These are phyloP conservation scores for Leucopsar rothschildi DNA, from an alignment of 2,113 vertebrate genomes.

Conservation along the genomic window DNA sequence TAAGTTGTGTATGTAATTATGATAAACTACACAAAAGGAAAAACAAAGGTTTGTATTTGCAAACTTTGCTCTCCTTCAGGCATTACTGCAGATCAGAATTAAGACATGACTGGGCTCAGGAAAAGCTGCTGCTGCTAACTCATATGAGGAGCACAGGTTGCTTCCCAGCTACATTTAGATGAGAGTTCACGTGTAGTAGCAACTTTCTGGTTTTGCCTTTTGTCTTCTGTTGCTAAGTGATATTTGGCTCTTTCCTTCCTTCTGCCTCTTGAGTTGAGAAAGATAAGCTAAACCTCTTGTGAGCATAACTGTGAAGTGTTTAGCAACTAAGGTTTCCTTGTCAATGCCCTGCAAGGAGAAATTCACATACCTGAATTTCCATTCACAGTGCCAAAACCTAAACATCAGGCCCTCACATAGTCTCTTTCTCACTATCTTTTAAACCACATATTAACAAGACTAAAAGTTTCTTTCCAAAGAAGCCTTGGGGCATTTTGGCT, in stretches of 20 bases:
- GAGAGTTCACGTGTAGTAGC: neutral
- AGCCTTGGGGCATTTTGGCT: constrained; percentile 19
- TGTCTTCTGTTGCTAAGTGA: neutral
- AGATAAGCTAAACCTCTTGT: neutral
- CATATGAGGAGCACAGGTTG: neutral
- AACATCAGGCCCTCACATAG: neutral
- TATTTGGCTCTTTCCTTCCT: neutral
- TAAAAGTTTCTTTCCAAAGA: neutral
- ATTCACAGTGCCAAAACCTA: neutral
- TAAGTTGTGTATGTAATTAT: neutral
- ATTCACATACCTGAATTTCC: neutral
- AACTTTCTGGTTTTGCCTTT: neutral
- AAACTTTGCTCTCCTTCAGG: neutral
- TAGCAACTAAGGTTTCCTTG: neutral
- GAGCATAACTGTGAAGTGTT: neutral
- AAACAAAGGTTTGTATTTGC: neutral
- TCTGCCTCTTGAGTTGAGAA: neutral
- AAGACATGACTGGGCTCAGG: neutral
- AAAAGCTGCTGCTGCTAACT: neutral
- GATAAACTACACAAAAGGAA: neutral
- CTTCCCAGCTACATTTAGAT: neutral
- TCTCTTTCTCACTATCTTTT: neutral
- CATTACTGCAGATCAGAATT: neutral
- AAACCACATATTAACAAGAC: neutral
- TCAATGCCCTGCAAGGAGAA: neutral